Evolutionary conservation across 2,113 vertebrate species (phyloP).

Genomic region (Nothoprocta pentlandii): DNA sequence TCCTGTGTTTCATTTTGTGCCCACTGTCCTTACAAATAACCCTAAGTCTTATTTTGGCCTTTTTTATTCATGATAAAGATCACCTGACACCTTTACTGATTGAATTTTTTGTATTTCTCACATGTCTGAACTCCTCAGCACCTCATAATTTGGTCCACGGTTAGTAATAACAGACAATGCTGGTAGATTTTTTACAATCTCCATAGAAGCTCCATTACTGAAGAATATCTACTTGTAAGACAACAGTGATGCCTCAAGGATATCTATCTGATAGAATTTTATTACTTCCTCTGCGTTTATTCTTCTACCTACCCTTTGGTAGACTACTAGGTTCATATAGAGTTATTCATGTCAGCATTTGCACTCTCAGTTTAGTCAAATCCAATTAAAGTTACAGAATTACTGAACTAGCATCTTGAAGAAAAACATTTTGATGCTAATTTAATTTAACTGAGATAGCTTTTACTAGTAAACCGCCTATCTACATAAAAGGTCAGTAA

Average conservation of each 20-base stretch:
- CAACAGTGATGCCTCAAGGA: neutral
- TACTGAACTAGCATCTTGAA: neutral
- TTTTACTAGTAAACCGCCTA: neutral
- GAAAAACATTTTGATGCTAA: neutral
- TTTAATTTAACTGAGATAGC: neutral
- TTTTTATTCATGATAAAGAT: fast-evolving
- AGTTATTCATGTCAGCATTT: neutral
- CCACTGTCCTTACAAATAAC: neutral
- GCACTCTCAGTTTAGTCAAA: neutral
- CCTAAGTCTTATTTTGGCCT: fast-evolving
- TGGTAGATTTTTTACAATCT: neutral
- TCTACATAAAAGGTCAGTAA: neutral
- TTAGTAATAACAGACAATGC: neutral
- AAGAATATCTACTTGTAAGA: neutral
- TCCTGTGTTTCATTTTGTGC: too few relatives aligned
- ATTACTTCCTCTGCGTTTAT: neutral
- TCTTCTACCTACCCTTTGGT: neutral
- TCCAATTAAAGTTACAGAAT: neutral
- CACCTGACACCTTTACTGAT: neutral
- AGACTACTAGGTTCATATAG: neutral
- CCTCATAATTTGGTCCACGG: neutral
- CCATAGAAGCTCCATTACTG: neutral
- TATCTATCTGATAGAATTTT: neutral
- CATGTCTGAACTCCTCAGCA: neutral
- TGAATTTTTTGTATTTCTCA: neutral